phyloP scores from a whole-genome alignment of 2,888 invertebrate species.

The Malthinus seriepunctatus region DNA sequence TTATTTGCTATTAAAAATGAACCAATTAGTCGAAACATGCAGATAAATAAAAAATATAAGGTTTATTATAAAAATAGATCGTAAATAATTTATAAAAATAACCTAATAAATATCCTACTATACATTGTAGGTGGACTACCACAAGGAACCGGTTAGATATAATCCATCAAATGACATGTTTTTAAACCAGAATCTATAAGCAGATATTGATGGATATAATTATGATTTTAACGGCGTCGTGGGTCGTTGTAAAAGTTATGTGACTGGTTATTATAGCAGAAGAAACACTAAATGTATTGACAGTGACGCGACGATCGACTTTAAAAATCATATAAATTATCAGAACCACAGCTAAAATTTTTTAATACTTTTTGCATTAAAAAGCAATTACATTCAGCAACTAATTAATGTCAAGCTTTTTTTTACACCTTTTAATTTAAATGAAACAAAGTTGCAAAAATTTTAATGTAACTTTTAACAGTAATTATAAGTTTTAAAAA shows the following conservation, averaged over 20 bases:
- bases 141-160: slow-evolving; percentile 30
- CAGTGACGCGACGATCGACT: slow-evolving; percentile 24
- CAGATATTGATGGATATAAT: slow-evolving; percentile 40
- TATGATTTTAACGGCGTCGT: slow-evolving; percentile 39
- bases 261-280: slow-evolving; percentile 30
- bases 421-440: too few species aligned
- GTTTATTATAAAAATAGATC: too few species aligned
- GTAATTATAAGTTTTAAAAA: too few species aligned
- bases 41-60: too few species aligned
- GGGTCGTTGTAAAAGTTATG: slow-evolving; percentile 32
- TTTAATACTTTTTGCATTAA: too few species aligned
- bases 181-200: slow-evolving; percentile 31
- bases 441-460: too few species aligned
- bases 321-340: slow-evolving; percentile 13
- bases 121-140: slow-evolving; percentile 20
- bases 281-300: slow-evolving; percentile 24
- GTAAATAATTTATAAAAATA: too few species aligned
- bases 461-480: too few species aligned
- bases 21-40: too few species aligned
- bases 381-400: too few species aligned
- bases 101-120: neutral
- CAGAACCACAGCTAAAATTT: neutral
- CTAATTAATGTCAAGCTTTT: too few species aligned
- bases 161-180: slow-evolving; percentile 37
- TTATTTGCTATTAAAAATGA: too few species aligned